Evolutionary conservation across 2,797 vertebrate genomes (phyloP), one percentile per base, ranked within the genome.

Genomic region (Eidolon dupreanum): DNA sequence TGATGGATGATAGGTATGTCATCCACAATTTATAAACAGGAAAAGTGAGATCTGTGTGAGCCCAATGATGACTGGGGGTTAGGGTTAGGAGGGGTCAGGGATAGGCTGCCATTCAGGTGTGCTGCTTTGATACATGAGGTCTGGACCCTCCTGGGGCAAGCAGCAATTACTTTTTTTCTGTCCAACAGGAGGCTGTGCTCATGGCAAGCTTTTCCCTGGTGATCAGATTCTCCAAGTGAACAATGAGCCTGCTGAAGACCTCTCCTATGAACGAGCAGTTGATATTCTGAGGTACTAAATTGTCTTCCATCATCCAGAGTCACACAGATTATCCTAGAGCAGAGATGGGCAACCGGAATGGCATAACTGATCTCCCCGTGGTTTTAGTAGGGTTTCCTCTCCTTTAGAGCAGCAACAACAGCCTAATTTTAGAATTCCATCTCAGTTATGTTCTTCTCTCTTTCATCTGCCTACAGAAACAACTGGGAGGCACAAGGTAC

Each of bases 201-300:
- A 99, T 0, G 98, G 99, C 90, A 99, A 99, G 93, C 98, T 99
- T 96, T 98, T 99, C 97, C 99, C 99, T 0, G 99, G 99, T 0
- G 99, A 99, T 98, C 99, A 99, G 97, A 98, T 99, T 46, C 98
- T 99, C 96, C 98, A 98, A 90, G 99, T 99, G 98, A 99, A 99
- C 98, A 98, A 99, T 11, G 98, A 99, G 1, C 74, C 96, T 0
- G 98, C 99, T 3, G 99, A 99, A 57, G 98, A 99, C 73, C 53
- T 99, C 96, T 99, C 99, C 68, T 98, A 98, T 0, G 99, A 99
- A 86, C 98, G 99, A 95, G 99, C 99, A 6, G 98, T 98, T 87
- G 98, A 99, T 98, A 98, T 99, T 98, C 99, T 99, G 98, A 99
- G 99, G 99, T 99, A 98, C 96, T 73, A 24, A 73, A 55, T 87